Base-by-base conservation (phyloP, 2,888 invertebrate species). In the Cephalotes varians region DNA sequence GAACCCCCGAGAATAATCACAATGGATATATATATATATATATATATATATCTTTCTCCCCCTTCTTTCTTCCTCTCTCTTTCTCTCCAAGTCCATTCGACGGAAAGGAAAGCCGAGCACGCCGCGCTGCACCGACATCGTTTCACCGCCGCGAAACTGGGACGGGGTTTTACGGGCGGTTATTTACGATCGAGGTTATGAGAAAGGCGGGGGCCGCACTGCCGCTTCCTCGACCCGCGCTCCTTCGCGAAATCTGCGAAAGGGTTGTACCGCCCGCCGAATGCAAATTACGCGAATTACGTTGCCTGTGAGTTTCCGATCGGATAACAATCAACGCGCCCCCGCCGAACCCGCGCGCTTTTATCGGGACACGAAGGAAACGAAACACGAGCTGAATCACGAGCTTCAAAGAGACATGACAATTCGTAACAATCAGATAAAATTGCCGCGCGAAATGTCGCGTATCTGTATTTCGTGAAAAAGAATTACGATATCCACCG, bases 151-250 rank as follows among this genome's bases (percentile, higher is more conserved):
- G 54, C 62, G 84, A 84, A 85, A 85, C 85, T 85, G 77, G 85
- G 84, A 84, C 85, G 81, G 69, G 69, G 79, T 74, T 85, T 84
- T 84, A 84, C 85, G 84, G 84, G 49, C 81, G 84, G 85, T 85
- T 85, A 85, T 85, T 84, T 85, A 85, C 84, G 84, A 85, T 84
- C 84, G 84, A 81, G 85, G 84, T 81, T 84, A 84, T 80, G 82
- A 73, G 84, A 84, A 84, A 84, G 84, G 82, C 76, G 74, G 73
- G 74, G 81, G 71, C 69, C 40, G 62, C 10, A 12, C 28, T 9
- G 31, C 31, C 58, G 40, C 69, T 69, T 51, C 69, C 51, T 21
- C 54, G 5, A 54, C 37, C 67, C 44, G 56, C 31, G 56, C 69
- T 34, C 54, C 77, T 40, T 18, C 21, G 49, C 76, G 37, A 79